Evolutionary conservation across 2,888 invertebrate species (phyloP).

Genomic region (Mimas tiliae): DNA sequence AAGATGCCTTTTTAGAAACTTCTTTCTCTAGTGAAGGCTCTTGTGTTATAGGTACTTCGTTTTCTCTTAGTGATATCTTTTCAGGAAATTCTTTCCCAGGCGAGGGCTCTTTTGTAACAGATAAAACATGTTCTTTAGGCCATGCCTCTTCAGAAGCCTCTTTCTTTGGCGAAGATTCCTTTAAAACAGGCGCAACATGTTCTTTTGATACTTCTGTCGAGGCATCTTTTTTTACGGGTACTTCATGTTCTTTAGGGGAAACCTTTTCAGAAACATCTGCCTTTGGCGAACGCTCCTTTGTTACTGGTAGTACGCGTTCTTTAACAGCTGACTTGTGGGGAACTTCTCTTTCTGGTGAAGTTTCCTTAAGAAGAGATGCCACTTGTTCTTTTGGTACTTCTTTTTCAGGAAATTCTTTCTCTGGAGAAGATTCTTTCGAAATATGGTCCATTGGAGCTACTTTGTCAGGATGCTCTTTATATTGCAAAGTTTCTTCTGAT

Average conservation of each 20-base stretch:
- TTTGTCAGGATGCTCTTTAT: too few species aligned
- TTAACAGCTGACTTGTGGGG: background rate
- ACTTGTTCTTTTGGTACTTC: background rate
- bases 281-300: background rate
- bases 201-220: background rate
- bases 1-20: background rate
- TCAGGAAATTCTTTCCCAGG: too few species aligned
- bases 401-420: background rate
- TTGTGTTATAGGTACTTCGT: background rate
- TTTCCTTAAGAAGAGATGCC: background rate
- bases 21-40: background rate
- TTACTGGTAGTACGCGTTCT: background rate
- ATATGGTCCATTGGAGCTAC: too few species aligned
- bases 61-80: background rate
- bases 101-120: too few species aligned
- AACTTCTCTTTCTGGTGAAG: background rate
- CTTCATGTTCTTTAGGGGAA: too few species aligned
- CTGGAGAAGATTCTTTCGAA: background rate
- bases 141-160: background rate
- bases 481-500: too few species aligned
- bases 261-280: too few species aligned
- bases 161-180: background rate
- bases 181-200: background rate
- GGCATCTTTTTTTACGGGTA: too few species aligned
- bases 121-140: too few species aligned